These are phyloP conservation scores for Druon quercuslanigerum DNA, from an alignment of 1,140 invertebrate species.

Conservation along the genomic window DNA sequence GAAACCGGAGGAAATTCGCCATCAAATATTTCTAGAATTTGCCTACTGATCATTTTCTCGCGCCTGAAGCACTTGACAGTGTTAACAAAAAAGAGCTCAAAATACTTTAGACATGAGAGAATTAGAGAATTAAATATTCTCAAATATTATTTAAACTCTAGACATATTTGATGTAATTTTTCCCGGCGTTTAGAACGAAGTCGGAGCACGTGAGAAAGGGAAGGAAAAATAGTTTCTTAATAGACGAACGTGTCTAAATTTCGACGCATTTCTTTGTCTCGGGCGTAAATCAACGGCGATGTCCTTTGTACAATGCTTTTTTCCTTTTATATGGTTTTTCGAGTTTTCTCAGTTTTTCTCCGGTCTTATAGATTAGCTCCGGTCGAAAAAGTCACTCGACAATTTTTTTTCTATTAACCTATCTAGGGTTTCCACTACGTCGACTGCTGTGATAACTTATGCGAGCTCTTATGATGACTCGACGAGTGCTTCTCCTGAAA, in stretches of 20 bases:
- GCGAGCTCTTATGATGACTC: constrained; percentile 65
- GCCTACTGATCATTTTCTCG: background rate
- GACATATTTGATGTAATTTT: background rate
- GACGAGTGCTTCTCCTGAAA: constrained; percentile 66
- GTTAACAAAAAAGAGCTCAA: background rate
- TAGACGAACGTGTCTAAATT: constrained; percentile 1
- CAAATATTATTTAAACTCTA: background rate
- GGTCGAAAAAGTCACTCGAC: background rate
- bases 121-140: background rate
- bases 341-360: background rate
- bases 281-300: constrained; percentile 18
- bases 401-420: constrained; percentile 26
- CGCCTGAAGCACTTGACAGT: background rate
- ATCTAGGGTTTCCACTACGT: constrained; percentile 52
- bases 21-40: constrained; percentile 7
- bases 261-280: constrained; percentile 10
- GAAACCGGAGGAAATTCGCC: background rate
- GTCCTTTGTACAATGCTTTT: background rate
- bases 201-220: constrained; percentile 13
- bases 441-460: constrained; percentile 60
- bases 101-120: background rate
- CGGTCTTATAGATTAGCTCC: background rate
- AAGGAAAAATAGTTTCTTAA: constrained; percentile 25
- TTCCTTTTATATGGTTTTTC: background rate
- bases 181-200: background rate